These are phyloP conservation scores for Tachina grossa DNA, from an alignment of 2,888 invertebrate genomes.

Conservation along the genomic window DNA sequence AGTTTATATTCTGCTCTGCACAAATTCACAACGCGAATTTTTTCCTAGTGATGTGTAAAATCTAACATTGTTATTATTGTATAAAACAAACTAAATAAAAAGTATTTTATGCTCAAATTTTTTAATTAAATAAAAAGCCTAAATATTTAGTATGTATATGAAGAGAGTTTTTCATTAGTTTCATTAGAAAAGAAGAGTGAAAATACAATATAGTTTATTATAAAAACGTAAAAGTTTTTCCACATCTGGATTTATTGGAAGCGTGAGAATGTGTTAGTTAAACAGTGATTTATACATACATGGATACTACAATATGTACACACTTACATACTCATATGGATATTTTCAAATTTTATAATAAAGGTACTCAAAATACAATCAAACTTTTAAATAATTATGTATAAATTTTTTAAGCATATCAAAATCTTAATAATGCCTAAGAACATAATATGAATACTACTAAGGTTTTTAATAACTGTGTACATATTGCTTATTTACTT, in stretches of 20 bases:
- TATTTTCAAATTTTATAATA: constrained; percentile 48
- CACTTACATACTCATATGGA: not conserved
- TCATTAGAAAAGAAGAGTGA: constrained; percentile 21
- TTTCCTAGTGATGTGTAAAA: not conserved
- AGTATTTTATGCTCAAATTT: constrained; percentile 39
- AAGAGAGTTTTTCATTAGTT: constrained; percentile 32
- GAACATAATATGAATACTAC: not conserved
- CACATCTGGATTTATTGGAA: not conserved
- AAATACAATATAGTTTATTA: constrained; percentile 17
- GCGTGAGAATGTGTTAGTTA: constrained; percentile 12
- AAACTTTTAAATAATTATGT: not conserved
- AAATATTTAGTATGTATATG: not conserved
- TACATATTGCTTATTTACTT: no score
- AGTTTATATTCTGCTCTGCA: constrained; percentile 73
- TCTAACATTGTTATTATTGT: not conserved
- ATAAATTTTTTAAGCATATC: not conserved
- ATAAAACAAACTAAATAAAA: constrained; percentile 10
- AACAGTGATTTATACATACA: constrained; percentile 28
- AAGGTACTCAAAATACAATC: constrained; percentile 47
- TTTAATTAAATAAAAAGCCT: constrained; percentile 51
- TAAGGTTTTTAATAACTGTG: not conserved
- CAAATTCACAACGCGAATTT: constrained; percentile 72
- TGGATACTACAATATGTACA: no score
- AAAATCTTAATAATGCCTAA: constrained; percentile 10
- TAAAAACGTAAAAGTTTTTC: constrained; percentile 34